phyloP scores from a whole-genome alignment of 1,140 invertebrate genomes.

The Hesperophylax magnus region DNA sequence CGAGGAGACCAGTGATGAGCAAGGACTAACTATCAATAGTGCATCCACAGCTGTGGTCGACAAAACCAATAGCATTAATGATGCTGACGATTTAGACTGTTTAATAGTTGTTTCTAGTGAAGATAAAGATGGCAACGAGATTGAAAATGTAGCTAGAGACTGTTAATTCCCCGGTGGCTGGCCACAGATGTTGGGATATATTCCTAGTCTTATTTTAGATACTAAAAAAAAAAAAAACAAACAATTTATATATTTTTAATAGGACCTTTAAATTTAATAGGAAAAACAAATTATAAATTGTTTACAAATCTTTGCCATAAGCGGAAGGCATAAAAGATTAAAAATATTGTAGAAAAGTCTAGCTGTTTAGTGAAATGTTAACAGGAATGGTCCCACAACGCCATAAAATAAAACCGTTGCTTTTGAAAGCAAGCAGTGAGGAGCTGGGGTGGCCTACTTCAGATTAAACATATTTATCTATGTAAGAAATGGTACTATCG shows the following conservation, averaged over 20 bases:
- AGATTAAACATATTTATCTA: not conserved
- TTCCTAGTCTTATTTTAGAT: conserved; percentile 11
- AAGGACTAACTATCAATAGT: conserved; percentile 54
- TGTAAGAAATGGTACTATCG: conserved; percentile 11
- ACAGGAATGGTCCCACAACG: not conserved
- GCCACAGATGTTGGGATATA: conserved; percentile 15
- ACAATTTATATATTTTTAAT: conserved; percentile 35
- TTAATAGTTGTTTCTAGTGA: conserved; percentile 53
- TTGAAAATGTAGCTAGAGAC: conserved; percentile 39
- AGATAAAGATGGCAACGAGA: conserved; percentile 47
- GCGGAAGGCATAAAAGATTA: not conserved
- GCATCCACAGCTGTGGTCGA: conserved; percentile 55
- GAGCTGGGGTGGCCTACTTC: not conserved
- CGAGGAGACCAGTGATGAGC: conserved; percentile 56
- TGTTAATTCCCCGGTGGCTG: conserved; percentile 48
- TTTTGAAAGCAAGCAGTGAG: not conserved
- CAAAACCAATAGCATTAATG: conserved; percentile 56
- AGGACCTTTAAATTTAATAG: conserved; percentile 34
- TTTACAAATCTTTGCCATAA: conserved; percentile 12
- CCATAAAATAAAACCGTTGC: conserved; percentile 5
- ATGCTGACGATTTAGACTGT: conserved; percentile 55
- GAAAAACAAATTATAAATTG: conserved; percentile 31
- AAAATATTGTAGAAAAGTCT: not conserved
- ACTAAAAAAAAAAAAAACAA: not conserved
- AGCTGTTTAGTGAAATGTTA: not conserved